A percentile compares a stretch with the other conserved stretches of the same genome.
phyloP scores from a whole-genome alignment of 1,140 invertebrate genomes.

The Sipha flava region DNA sequence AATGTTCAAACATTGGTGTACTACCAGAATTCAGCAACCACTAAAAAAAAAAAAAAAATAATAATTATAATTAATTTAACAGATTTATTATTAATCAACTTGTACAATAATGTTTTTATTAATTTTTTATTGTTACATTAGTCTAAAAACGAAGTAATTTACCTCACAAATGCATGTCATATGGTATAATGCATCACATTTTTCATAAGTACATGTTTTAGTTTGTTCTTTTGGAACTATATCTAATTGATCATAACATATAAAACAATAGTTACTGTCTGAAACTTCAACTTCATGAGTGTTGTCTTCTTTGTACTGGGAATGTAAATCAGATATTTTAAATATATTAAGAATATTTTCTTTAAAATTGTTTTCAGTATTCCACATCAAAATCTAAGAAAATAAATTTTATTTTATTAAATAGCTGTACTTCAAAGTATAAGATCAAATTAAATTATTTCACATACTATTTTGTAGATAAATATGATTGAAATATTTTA shows the following conservation, averaged over 20 bases:
- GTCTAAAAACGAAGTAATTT: background rate
- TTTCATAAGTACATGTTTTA: background rate
- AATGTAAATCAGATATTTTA: background rate
- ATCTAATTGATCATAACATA: conserved; percentile 11
- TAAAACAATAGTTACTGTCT: background rate
- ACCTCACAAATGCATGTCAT: conserved; percentile 24
- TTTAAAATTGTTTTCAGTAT: background rate
- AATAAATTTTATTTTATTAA: too few relatives aligned
- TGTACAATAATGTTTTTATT: too few relatives aligned
- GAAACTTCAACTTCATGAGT: background rate
- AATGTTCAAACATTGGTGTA: conserved; percentile 13
- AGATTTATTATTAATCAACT: too few relatives aligned
- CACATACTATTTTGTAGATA: too few relatives aligned
- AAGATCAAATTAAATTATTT: too few relatives aligned
- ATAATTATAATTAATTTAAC: background rate
- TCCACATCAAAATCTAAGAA: background rate
- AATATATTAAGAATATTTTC: conserved; percentile 1
- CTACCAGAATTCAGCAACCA: conserved; percentile 13
- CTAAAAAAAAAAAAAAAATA: background rate
- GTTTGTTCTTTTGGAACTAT: background rate
- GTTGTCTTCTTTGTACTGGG: background rate
- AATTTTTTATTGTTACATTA: too few relatives aligned
- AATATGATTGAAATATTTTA: too few relatives aligned
- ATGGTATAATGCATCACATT: conserved; percentile 16
- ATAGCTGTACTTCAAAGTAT: too few relatives aligned